Conservation (phyloP, 2,888 invertebrate genomes). For the Gari tellinella region DNA sequence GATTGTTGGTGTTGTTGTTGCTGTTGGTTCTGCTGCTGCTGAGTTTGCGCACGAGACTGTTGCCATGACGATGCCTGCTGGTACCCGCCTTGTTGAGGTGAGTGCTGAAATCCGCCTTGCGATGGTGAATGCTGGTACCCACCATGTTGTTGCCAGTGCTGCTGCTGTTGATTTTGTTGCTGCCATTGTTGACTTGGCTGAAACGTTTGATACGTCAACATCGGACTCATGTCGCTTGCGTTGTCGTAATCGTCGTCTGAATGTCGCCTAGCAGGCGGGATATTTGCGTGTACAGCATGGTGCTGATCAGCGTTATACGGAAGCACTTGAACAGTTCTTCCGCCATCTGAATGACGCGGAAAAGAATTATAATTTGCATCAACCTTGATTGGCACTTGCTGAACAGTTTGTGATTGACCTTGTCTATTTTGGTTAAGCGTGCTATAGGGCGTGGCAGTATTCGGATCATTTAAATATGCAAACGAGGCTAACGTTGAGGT, state of each 20-base stretch:
- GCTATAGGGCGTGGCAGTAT: slow-evolving; percentile 49
- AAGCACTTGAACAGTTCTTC: slow-evolving; percentile 39
- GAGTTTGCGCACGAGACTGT: slow-evolving; percentile 5
- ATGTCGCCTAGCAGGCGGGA: slow-evolving; percentile 40
- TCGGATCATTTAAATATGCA: slow-evolving; percentile 54
- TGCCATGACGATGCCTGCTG: slow-evolving; percentile 16
- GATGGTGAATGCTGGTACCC: slow-evolving; percentile 1
- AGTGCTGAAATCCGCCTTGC: slow-evolving; percentile 4
- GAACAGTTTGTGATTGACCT: slow-evolving; percentile 16
- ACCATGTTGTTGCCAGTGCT: slow-evolving; percentile 23
- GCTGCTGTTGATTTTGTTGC: slow-evolving; percentile 10
- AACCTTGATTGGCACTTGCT: slow-evolving; percentile 45
- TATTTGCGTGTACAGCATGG: slow-evolving; percentile 26
- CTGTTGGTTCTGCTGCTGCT: slow-evolving; percentile 12
- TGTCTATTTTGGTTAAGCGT: slow-evolving; percentile 40
- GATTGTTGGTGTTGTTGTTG: slow-evolving; percentile 11
- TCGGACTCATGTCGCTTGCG: slow-evolving; percentile 65
- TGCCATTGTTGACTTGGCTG: slow-evolving; percentile 28
- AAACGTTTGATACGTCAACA: slow-evolving; percentile 59
- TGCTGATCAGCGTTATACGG: slow-evolving; percentile 53
- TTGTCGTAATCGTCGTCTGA: slow-evolving; percentile 78
- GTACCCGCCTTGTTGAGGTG: slow-evolving; percentile 10
- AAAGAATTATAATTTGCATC: slow-evolving; percentile 43
- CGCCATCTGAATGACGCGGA: slow-evolving; percentile 22
- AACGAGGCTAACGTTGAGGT: slow-evolving; percentile 57